These are phyloP conservation scores for Folsomia manolachei DNA, from an alignment of 2,888 invertebrate genomes.

Conservation along the genomic window DNA sequence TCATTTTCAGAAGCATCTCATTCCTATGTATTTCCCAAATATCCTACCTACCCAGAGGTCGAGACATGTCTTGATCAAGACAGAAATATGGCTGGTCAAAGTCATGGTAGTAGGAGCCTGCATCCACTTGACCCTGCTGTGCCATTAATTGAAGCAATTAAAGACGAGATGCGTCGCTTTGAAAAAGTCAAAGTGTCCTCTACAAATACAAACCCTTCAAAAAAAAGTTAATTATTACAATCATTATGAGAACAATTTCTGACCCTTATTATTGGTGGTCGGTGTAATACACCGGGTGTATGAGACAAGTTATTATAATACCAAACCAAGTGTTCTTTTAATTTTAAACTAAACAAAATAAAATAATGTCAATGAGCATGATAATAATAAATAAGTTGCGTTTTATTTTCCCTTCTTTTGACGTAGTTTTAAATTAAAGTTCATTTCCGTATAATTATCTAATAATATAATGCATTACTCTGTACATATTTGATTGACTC, in stretches of 20 bases:
- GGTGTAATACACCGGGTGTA: no score
- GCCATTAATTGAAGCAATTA: slow-evolving; percentile 79
- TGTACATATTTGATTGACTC: neutral
- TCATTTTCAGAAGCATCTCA: slow-evolving; percentile 23
- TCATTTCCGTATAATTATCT: neutral
- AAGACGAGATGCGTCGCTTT: slow-evolving; percentile 62
- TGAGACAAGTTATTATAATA: neutral
- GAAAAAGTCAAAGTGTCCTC: slow-evolving; percentile 31
- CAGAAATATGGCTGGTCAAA: slow-evolving; percentile 1
- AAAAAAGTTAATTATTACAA: slow-evolving; percentile 1
- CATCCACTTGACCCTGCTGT: slow-evolving; percentile 69
- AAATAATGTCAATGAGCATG: neutral
- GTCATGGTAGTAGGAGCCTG: slow-evolving; percentile 21
- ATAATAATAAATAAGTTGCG: neutral
- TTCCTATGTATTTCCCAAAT: slow-evolving; percentile 46
- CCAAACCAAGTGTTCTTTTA: neutral
- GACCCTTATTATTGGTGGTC: no score
- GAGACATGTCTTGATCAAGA: slow-evolving; percentile 15
- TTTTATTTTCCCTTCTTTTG: neutral
- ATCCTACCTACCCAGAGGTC: slow-evolving; percentile 48
- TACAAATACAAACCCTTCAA: neutral
- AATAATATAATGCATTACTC: slow-evolving; percentile 11
- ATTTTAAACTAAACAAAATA: neutral
- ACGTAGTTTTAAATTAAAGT: neutral
- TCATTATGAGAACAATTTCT: no score